phyloP scores from a whole-genome alignment of 2,888 invertebrate species.

The Tenodera sinensis region DNA sequence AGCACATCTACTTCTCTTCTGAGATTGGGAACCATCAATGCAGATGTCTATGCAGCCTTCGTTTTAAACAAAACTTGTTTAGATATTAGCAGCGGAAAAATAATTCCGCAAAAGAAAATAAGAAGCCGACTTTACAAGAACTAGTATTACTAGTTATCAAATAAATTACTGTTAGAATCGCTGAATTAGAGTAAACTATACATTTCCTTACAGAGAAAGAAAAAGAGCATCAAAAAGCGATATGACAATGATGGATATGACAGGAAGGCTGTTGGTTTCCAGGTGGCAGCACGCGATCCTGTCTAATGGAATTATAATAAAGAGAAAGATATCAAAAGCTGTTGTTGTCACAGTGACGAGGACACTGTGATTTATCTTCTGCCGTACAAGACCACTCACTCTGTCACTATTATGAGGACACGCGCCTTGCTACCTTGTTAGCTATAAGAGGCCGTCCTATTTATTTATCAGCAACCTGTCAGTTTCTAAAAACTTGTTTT shows the following conservation, averaged over 20 bases:
- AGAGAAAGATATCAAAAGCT: neutral
- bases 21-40: no score
- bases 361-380: neutral
- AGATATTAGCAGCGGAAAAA: no score
- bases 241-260: neutral
- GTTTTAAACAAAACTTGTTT: no score
- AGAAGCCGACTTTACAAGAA: neutral
- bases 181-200: neutral
- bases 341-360: neutral
- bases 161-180: neutral
- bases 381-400: neutral
- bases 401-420: neutral
- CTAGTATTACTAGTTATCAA: neutral
- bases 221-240: neutral
- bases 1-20: no score
- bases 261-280: neutral
- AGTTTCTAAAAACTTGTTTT: neutral
- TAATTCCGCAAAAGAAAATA: no score
- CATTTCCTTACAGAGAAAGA: neutral
- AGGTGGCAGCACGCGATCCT: neutral
- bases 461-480: neutral
- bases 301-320: neutral
- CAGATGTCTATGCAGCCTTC: no score
- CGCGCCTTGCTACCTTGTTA: neutral
- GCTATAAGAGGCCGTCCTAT: neutral